These are phyloP conservation scores for Helicoverpa armigera DNA, from an alignment of 1,140 invertebrate species.

Conservation along the genomic window DNA sequence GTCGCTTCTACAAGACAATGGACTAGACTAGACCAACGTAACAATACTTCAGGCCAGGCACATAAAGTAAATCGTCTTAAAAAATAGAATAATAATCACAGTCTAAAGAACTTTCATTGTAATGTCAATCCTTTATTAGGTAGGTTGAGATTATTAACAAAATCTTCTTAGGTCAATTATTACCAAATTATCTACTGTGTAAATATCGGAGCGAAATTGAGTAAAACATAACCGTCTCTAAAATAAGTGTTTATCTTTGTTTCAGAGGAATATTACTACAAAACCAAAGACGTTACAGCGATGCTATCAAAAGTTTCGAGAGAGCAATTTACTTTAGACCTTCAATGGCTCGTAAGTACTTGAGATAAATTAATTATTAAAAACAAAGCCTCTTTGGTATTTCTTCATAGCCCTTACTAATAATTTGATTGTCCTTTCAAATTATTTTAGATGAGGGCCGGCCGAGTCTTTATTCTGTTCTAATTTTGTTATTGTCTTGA, in stretches of 20 bases:
- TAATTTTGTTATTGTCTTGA: conserved; percentile 49
- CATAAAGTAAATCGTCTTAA: too few species aligned
- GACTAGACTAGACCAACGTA: too few species aligned
- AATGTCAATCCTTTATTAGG: too few species aligned
- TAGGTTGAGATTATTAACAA: too few species aligned
- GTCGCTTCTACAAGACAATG: too few species aligned
- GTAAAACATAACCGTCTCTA: neutral
- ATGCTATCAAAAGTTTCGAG: conserved; percentile 97
- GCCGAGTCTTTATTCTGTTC: conserved; percentile 33
- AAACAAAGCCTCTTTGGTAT: conserved; percentile 48
- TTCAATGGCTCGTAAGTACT: conserved; percentile 96
- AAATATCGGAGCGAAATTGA: neutral
- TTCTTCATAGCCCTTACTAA: conserved; percentile 47
- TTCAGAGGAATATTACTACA: conserved; percentile 97
- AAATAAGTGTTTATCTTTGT: conserved; percentile 77
- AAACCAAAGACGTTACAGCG: conserved; percentile 94
- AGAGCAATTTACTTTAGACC: conserved; percentile 97
- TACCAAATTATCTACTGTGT: neutral
- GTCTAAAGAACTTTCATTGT: too few species aligned
- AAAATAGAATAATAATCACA: too few species aligned
- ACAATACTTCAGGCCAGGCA: too few species aligned
- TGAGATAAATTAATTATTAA: conserved; percentile 58
- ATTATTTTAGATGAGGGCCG: conserved; percentile 46
- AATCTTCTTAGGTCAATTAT: neutral
- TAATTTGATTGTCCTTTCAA: conserved; percentile 37